Evolutionary conservation across 2,113 vertebrate genomes (phyloP), one percentile per base, ranked within the genome.

Genomic region (Pygoscelis antarcticus): DNA sequence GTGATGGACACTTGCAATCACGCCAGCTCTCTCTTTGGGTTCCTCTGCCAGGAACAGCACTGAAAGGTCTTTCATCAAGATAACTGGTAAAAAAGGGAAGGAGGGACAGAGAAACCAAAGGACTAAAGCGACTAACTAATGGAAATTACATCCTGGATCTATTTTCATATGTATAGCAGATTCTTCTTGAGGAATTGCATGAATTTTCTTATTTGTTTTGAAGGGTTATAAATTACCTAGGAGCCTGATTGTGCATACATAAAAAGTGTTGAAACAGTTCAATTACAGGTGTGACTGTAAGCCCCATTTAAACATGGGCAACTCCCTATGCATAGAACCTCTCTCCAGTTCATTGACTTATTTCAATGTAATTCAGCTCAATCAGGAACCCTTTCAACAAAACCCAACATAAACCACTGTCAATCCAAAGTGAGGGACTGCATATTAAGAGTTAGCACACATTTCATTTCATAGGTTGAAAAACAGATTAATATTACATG

Each of bases 1-100:
- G 0, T 9, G 77, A 55, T 46, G 72, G 61, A 38, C 22, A 15
- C 18, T 30, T 17, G 38, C 32, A 60, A 9, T 58, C 22, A 7
- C 1, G 2, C 22, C 83, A 36, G 40, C 10, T 62, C 27, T 76
- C 36, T 34, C 4, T 0, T 8, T 9, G 12, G 9, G 4, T 16
- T 90, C 74, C 83, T 78, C 55, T 82, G 38, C 42, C 61, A 71
- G 44, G 47, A 79, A 2, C 26, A 71, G 47, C 6, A 2, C 16
- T 52, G 65, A 44, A 49, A 83, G 21, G 18, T 25, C n/a, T 69
- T 82, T 87, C 49, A 30, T 57, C 11, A 29, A 70, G 65, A 6
- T 44, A 72, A 17, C 38, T 61, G 64, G 10, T 52, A 32, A 74
- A 76, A 90, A 69, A 54, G 9, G 3, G 10, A n/a, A 74, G 54